Evolutionary conservation across 2,113 vertebrate genomes (phyloP).

Genomic region (Nothocercus nigrocapillus): DNA sequence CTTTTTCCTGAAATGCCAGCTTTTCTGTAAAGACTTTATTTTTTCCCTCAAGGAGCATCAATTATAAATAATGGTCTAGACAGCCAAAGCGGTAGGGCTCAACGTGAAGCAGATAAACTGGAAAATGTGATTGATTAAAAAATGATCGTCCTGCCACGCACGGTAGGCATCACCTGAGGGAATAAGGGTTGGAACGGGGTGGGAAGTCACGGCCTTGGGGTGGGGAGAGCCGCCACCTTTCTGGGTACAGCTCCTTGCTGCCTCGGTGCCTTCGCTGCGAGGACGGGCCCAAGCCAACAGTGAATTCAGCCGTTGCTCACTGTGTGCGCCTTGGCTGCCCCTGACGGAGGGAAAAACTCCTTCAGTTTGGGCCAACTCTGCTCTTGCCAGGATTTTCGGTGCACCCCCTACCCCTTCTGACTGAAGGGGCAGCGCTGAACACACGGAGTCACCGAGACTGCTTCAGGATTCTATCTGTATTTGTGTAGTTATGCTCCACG

Average conservation of each 20-base stretch:
- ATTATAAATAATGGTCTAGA: constrained; percentile 63
- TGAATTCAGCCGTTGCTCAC: background rate
- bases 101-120: constrained; percentile 32
- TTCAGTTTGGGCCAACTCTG: background rate
- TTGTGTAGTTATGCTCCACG: background rate
- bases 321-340: too few relatives aligned
- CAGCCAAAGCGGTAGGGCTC: constrained; percentile 13
- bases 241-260: accelerated
- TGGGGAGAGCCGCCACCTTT: background rate
- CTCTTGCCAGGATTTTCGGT: accelerated
- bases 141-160: background rate
- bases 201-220: background rate
- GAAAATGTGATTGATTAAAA: constrained; percentile 50
- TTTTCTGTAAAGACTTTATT: constrained; percentile 23
- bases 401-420: too few relatives aligned
- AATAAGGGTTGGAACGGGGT: background rate
- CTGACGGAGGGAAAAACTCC: background rate
- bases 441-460: background rate
- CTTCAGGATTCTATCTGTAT: background rate
- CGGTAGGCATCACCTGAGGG: background rate
- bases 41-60: constrained; percentile 42
- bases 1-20: constrained; percentile 33
- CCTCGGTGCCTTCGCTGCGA: accelerated
- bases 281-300: accelerated
- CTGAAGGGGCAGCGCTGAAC: accelerated